Percentiles rank a stretch among this genome's conserved stretches.
Conservation (phyloP, 23 tunicate genomes). For the Corella eumyota region DNA sequence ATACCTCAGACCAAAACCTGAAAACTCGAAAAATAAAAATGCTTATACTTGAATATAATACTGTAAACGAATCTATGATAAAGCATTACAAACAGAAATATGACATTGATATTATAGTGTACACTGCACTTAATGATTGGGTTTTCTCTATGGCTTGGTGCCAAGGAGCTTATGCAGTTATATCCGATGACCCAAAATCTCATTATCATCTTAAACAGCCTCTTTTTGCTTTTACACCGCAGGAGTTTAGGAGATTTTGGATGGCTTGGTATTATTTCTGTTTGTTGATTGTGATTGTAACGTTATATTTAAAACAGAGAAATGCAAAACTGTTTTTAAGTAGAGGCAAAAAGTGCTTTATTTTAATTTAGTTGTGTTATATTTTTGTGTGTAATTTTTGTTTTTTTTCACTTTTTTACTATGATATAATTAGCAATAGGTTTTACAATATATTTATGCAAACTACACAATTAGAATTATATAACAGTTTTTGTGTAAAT, state of each 20-base stretch:
- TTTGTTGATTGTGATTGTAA: no score
- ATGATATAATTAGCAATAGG: no score
- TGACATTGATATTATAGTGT: slow-evolving; percentile 18
- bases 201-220: slow-evolving; percentile 17
- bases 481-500: no score
- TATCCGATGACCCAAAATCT: slow-evolving; percentile 26
- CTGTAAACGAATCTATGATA: slow-evolving; percentile 2
- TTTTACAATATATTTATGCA: no score
- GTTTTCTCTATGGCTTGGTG: slow-evolving; percentile 49
- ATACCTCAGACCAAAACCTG: background rate
- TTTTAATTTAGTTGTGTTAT: no score
- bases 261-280: background rate
- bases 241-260: slow-evolving; percentile 24
- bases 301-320: no score
- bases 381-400: no score
- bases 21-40: background rate
- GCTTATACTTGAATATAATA: slow-evolving; percentile 31
- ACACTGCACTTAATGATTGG: slow-evolving; percentile 34
- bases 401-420: no score
- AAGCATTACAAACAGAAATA: slow-evolving; percentile 4
- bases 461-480: no score
- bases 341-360: no score
- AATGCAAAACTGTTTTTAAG: no score
- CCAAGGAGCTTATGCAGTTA: slow-evolving; percentile 43
- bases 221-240: slow-evolving; percentile 12